A percentile compares a stretch with the other conserved stretches of the same genome.
Conservation (phyloP, 2,113 vertebrate species). For the Microtus oregoni region DNA sequence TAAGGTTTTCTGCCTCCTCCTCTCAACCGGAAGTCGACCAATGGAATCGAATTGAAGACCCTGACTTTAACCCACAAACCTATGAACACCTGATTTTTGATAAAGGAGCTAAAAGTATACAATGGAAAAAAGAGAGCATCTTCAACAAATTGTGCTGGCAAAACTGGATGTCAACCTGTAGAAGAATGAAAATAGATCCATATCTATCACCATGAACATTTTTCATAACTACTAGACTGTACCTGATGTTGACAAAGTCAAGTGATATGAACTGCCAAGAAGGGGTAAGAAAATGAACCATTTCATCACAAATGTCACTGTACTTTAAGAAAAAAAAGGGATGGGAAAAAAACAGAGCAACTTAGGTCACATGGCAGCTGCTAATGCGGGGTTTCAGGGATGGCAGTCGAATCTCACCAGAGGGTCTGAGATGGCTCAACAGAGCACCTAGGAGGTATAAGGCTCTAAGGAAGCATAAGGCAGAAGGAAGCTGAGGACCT, state of each 20-base stretch:
- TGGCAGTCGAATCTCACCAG: background rate
- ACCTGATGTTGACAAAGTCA: background rate
- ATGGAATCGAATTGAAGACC: too few relatives aligned
- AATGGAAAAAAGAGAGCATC: too few relatives aligned
- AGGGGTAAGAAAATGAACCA: background rate
- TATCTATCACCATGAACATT: too few relatives aligned
- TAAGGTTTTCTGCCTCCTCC: too few relatives aligned
- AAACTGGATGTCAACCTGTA: too few relatives aligned
- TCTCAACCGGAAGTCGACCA: too few relatives aligned
- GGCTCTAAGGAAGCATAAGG: background rate
- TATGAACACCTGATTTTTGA: too few relatives aligned
- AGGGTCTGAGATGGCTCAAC: background rate
- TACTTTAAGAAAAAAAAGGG: background rate
- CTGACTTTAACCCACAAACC: too few relatives aligned
- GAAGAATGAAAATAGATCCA: too few relatives aligned
- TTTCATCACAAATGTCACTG: background rate
- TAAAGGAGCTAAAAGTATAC: too few relatives aligned
- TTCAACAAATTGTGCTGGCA: too few relatives aligned
- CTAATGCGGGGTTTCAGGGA: rapidly evolving
- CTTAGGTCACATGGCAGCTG: rapidly evolving
- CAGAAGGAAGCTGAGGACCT: background rate
- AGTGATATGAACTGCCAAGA: background rate
- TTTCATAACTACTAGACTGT: background rate
- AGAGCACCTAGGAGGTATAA: rapidly evolving
- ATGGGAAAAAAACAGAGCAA: background rate